A percentile compares a stretch with the other conserved stretches of the same genome.
Conservation (phyloP, 2,797 vertebrate genomes). For the Ctenosaura bakeri region DNA sequence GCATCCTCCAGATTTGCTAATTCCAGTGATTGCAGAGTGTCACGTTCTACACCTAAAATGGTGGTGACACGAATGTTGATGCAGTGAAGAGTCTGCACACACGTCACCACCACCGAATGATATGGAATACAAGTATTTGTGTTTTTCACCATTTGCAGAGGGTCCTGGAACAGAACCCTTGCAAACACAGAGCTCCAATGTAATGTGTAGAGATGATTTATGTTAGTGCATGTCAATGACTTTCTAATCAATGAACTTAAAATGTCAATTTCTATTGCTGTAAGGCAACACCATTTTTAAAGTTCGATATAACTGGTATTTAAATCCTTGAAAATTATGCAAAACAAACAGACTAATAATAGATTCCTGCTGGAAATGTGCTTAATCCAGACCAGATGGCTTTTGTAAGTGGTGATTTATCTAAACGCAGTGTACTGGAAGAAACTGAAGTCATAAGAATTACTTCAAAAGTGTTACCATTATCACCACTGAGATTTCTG, state of each 20-base stretch:
- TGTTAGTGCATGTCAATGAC: too few species aligned
- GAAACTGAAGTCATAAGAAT: constrained; percentile 1
- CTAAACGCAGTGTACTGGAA: not conserved
- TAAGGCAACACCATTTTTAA: not conserved
- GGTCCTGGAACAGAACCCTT: too few species aligned
- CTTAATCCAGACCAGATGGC: not conserved
- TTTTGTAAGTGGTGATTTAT: not conserved
- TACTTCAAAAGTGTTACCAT: not conserved
- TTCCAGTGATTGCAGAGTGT: too few species aligned
- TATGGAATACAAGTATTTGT: too few species aligned
- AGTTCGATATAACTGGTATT: not conserved
- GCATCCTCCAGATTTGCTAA: too few species aligned
- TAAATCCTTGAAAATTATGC: not conserved
- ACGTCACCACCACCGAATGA: too few species aligned
- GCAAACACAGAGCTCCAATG: too few species aligned
- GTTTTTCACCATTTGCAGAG: too few species aligned
- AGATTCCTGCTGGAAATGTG: not conserved
- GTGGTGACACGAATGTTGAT: too few species aligned
- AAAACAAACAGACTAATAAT: not conserved
- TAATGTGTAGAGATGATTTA: too few species aligned
- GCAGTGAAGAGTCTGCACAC: too few species aligned
- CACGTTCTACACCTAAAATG: too few species aligned
- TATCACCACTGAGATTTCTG: not conserved
- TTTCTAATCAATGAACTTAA: not conserved
- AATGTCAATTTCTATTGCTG: not conserved